Base-by-base conservation (phyloP, 2,797 vertebrate genomes). In the Nyctalus aviator region DNA sequence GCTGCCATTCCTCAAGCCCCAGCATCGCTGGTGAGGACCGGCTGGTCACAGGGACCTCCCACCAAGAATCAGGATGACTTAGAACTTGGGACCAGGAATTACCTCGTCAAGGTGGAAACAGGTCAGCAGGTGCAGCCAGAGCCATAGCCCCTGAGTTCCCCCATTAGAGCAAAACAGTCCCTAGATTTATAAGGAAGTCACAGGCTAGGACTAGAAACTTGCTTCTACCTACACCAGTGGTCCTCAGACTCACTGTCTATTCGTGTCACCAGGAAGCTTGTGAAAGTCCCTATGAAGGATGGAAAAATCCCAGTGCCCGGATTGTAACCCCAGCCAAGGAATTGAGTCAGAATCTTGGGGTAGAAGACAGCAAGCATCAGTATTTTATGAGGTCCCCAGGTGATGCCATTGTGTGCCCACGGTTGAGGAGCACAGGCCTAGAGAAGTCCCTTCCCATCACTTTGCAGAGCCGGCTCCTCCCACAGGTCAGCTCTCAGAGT, bases 301-400 rank as follows among this genome's bases (percentile, higher is more conserved):
- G 25, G 20, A 71, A 57, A 76, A 57, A 30, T 17, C 35, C 55
- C 46, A 75, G 20, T 13, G 14, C 3, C 23, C 27, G 32, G 32
- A 21, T 35, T 84, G 35, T 59, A 18, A 18, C 46, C 25, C 37
- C 59, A 76, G 27, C 20, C 46, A 77, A 37, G 32, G 44, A 62
- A 62, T 57, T 48, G 55, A 55, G 5, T 23, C 41, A 62, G 79
- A 68, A 53, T 20, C 53, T 76, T n/a, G 30, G 12, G n/a, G 17
- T 13, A 3, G 1, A 17, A 25, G 32, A 8, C 0, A 0, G 20
- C n/a, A 30, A 57, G 10, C 27, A 32, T 7, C 35, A 17, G n/a
- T 71, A 21, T 17, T 57, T 48, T 89, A n/a, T 32, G 48, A 66
- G 64, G 48, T 27, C 85, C 71, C 44, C 27, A 20, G 6, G 35